Evolutionary conservation across 2,797 vertebrate genomes (phyloP).

Genomic region (Chelmon rostratus): DNA sequence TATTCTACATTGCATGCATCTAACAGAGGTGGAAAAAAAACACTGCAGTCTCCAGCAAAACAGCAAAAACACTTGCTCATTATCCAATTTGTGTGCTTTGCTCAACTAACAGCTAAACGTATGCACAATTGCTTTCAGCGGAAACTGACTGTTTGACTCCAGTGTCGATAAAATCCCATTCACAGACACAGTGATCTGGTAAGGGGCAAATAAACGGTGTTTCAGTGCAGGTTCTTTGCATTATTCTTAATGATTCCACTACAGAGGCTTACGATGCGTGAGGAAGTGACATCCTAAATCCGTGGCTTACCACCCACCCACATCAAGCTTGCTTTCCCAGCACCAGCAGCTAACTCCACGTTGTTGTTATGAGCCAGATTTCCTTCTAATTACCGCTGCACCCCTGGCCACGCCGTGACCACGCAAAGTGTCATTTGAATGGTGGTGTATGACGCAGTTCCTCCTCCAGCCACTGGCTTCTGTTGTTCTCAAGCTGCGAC

Average conservation of each 20-base stretch:
- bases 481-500: constrained; percentile 54
- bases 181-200: constrained; percentile 13
- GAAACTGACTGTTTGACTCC: constrained; percentile 51
- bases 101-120: constrained; percentile 58
- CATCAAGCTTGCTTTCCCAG: constrained; percentile 17
- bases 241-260: neutral
- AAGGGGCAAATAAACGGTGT: neutral
- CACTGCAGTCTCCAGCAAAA: constrained; percentile 8
- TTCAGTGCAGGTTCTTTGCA: neutral
- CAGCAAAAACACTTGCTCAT: constrained; percentile 41
- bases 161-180: constrained; percentile 22
- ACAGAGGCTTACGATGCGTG: neutral
- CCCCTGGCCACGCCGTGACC: constrained; percentile 14
- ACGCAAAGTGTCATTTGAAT: constrained; percentile 42
- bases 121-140: constrained; percentile 36
- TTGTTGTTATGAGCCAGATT: constrained; percentile 22
- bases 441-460: constrained; percentile 22
- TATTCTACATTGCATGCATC: constrained; percentile 21
- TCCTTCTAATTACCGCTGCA: constrained; percentile 40
- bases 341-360: constrained; percentile 1
- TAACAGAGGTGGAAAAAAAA: neutral
- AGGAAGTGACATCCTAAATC: neutral
- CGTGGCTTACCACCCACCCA: neutral
- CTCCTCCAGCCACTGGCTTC: constrained; percentile 11
- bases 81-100: constrained; percentile 46